Evolutionary conservation across 2,113 vertebrate species (phyloP).

Genomic region (Caretta caretta): DNA sequence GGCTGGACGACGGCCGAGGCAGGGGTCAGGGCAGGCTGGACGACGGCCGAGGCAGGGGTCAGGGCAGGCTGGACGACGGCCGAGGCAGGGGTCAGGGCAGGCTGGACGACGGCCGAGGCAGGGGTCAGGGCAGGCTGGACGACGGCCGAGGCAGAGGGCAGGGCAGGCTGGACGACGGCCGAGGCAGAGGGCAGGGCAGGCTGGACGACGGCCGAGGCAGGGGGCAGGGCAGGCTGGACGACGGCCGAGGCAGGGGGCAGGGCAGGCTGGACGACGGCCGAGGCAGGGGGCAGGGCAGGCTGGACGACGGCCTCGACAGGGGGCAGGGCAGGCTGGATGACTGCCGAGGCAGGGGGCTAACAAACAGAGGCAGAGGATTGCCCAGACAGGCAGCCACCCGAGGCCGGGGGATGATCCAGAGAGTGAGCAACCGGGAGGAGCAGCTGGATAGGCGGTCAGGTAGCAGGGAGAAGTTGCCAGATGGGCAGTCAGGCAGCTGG

Average conservation of each 20-base stretch:
- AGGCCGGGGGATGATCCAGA: conserved; percentile 70
- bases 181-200: too few relatives aligned
- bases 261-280: conserved; percentile 57
- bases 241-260: not conserved
- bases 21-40: conserved; percentile 6
- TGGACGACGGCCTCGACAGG: conserved; percentile 67
- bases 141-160: not conserved
- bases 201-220: not conserved
- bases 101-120: not conserved
- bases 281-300: not conserved
- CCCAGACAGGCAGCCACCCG: conserved; percentile 12
- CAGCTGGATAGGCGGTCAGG: conserved; percentile 75
- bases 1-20: not conserved
- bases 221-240: not conserved
- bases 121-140: not conserved
- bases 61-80: not conserved
- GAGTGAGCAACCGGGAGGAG: conserved; percentile 79
- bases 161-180: not conserved
- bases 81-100: not conserved
- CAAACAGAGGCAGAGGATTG: conserved; percentile 75
- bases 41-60: not conserved
- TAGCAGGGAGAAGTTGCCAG: conserved; percentile 69
- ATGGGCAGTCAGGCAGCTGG: conserved; percentile 63
- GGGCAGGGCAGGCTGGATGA: conserved; percentile 75
- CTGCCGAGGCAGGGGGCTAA: conserved; percentile 73